Evolutionary conservation across 1,140 invertebrate genomes (phyloP), one percentile per base, ranked within the genome.

Genomic region (Drosophila athabasca): DNA sequence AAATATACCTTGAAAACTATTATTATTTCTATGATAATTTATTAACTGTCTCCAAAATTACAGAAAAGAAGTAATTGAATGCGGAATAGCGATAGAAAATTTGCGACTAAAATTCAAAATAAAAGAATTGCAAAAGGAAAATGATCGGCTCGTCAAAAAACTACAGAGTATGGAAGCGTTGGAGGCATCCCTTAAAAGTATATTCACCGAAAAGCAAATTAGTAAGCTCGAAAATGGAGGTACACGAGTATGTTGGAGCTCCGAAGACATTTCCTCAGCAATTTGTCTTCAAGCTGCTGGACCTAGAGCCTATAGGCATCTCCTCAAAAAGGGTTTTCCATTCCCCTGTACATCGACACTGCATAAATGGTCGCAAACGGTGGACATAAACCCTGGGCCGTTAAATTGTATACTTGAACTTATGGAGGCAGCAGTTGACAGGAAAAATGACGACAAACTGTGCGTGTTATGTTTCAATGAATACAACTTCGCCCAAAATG

Each of bases 291-390:
- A 70, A 7, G 26, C 59, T 15, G 35, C 59, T 5, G 53, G 67
- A 5, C 67, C 59, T 0, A 9, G 67, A 35, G 67, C 67, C 2
- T 70, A 70, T 39, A 49, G 49, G 13, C 59, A 62, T 51, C 26
- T 70, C 0, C 45, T 51, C 15, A 45, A 57, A 13, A 70, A 46
- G 24, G 67, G 53, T 0, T 70, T 70, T 57, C 53, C 67, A 11
- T 15, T 70, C 3, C 67, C 59, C 2, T 1, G 41, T 15, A n/a
- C 15, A 2, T 58, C 53, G 0, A 53, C 59, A 1, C 24, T 70
- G 24, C 26, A 57, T 2, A 49, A 43, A 11, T 58, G 67, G 59
- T 45, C n/a, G 8, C 15, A 26, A 35, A 35, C 41, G 29, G 2
- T 62, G 8, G 31, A 52, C 0, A 19, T 58, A 6, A 31, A 49